Evolutionary conservation across 2,888 invertebrate species (phyloP), one percentile per base, ranked within the genome.

Genomic region (Lepidocyrtoides sp.): DNA sequence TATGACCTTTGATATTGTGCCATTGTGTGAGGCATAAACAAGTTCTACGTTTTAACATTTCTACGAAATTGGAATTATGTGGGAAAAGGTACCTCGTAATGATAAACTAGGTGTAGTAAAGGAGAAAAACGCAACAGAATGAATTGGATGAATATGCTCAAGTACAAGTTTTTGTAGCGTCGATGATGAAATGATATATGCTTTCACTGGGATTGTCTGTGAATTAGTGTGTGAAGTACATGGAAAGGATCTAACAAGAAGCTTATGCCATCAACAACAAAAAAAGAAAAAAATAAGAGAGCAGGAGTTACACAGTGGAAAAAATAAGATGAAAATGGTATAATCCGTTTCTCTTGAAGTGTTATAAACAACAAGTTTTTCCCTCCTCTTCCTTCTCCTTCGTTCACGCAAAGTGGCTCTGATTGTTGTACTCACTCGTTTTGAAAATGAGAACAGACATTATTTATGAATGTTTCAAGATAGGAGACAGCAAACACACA

Each of bases 361-460:
- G 36, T 77, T 36, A 23, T 26, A 41, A 54, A 26, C 17, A 82
- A 82, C 60, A 77, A 86, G 60, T 77, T 77, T 86, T 32, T 36
- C 7, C 7, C 36, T 7, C 36, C 36, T 36, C 7, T 75, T 41
- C 32, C 23, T 48, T 23, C 48, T 29, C 14, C n/a, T 41, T 51
- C 79, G 63, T 88, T 60, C 51, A 72, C 81, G 60, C 48, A 63
- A 63, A 77, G n/a, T 36, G 36, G 69, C 72, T 82, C 54, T 66
- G 82, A 82, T 51, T 89, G 69, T 41, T 81, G 26, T 89, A 32
- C 48, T 69, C 82, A 82, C 32, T 32, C 51, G 51, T 32, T 89
- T 89, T 63, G 69, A 82, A 88, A 82, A 89, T 72, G 26, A 66
- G 69, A 89, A 72, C 66, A 51, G 89, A 89, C 87, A 75, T 88